Percentiles rank a stretch among this genome's conserved stretches.
Conservation (phyloP, 2,113 vertebrate species). For the Chaetops frenatus region DNA sequence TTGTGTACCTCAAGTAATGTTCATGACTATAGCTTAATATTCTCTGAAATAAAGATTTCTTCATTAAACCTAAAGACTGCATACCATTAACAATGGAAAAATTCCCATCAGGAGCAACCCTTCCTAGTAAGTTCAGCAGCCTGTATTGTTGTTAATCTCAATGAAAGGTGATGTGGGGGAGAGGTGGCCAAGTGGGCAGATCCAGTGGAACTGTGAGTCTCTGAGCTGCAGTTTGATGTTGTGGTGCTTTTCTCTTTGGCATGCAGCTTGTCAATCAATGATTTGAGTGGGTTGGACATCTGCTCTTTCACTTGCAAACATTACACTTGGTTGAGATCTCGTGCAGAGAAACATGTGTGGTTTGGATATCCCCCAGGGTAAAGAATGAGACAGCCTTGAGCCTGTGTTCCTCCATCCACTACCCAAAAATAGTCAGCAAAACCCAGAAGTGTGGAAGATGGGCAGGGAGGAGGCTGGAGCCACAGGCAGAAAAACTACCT, state of each 20-base stretch:
- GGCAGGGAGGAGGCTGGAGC: not conserved
- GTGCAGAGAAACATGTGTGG: not conserved
- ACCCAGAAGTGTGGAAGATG: not conserved
- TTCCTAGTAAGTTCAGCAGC: not conserved
- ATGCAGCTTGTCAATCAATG: not conserved
- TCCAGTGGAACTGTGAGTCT: not conserved
- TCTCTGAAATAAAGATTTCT: conserved; percentile 53
- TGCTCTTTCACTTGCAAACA: not conserved
- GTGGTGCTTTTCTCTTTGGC: not conserved
- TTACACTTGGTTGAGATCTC: not conserved
- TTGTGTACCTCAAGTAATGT: conserved; percentile 53
- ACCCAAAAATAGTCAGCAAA: not conserved
- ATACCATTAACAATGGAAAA: not conserved
- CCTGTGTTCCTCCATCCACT: not conserved
- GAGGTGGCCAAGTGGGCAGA: fast-evolving
- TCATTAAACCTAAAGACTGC: conserved; percentile 37
- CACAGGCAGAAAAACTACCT: not conserved
- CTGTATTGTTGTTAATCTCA: not conserved
- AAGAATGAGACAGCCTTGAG: not conserved
- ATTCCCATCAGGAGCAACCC: not conserved
- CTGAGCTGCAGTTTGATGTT: not conserved
- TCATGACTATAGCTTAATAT: conserved; percentile 43
- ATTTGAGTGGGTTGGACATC: not conserved
- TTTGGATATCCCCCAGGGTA: not conserved
- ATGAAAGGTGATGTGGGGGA: not conserved